Evolutionary conservation across 1,140 invertebrate genomes (phyloP), one percentile per base, ranked within the genome.

Genomic region (Sarcophaga peregrina): DNA sequence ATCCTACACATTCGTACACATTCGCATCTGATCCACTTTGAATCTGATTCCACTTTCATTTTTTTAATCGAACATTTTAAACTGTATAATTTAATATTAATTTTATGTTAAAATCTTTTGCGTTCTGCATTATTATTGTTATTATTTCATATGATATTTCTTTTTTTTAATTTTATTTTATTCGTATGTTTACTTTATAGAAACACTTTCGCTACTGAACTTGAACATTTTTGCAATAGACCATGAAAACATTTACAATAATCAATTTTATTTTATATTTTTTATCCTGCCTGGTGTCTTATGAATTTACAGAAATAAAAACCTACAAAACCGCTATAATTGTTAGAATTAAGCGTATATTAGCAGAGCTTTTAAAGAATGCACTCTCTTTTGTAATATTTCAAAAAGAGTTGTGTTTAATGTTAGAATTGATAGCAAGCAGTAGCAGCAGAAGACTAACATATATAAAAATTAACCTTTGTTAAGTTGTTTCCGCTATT

Each of bases 141-240:
- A 58, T 58, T 58, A 58, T 58, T 58, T 58, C 6, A 58, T 58
- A 58, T 58, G 54, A 13, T 58, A 58, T 13, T 58, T 58, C n/a
- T 11, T 58, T 58, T 0, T 58, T 62, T 62, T 62, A n/a, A 62
- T 62, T 62, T 68, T 68, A 68, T 20, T 68, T 25, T 68, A 20
- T 78, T n/a, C 25, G 25, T 50, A 78, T 78, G 75, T 78, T 78
- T 50, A 78, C 75, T 78, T 78, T 20, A 20, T 50, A 78, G 50
- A 78, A 78, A 78, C 75, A 78, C 75, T 45, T 78, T 78, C 10
- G 48, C 75, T 78, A 78, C 75, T 78, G 75, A 78, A 78, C 75
- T 78, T 78, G 75, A 78, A 78, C 17, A 50, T 52, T 52, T 47
- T 76, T 46, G 74, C 74, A 48, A 48, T 47, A 78, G 75, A 50